Base-by-base conservation (phyloP, 2,888 invertebrate species). In the Dermolepida albohirtum region DNA sequence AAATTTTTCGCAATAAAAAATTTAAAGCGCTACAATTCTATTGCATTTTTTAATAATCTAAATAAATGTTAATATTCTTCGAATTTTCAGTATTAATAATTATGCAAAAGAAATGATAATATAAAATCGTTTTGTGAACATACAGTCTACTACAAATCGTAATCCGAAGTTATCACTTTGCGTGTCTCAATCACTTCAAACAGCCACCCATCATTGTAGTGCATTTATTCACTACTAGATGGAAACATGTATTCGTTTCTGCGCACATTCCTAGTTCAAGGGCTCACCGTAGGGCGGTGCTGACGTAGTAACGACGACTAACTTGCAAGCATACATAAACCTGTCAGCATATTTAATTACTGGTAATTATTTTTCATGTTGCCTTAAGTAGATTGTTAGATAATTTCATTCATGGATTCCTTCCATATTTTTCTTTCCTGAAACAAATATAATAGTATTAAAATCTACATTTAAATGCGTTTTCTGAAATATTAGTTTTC, bases 311-410 rank as follows among this genome's bases (percentile, higher is more conserved):
- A 71, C 43, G 54, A 50, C 34, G 64, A 55, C 39, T 44, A 43
- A 70, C 71, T 68, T 68, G 50, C 44, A 59, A 62, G 66, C 68
- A 71, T 70, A 70, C 71, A 73, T 73, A 74, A 74, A 72, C 69
- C 72, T 75, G 74, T 74, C 75, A 72, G 55, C 73, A 51, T 44
- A 64, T 50, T 72, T 75, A 74, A 75, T 76, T 75, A 72, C 72
- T 55, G 47, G 70, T 69, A 73, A 74, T 75, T 73, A 75, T 67
- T 67, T 67, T 59, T 59, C 63, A 51, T 64, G 50, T 64, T 50
- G 63, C 63, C 29, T 64, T 64, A 64, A 64, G 63, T 51, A 22
- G 50, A 64, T 50, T 41, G 63, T 50, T 64, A 50, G 50, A 64
- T 64, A 64, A 64, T 64, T 64, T 50, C 63, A 64, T 64, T 64